phyloP scores from a whole-genome alignment of 2,113 vertebrate species.

The Eulemur rufifrons region DNA sequence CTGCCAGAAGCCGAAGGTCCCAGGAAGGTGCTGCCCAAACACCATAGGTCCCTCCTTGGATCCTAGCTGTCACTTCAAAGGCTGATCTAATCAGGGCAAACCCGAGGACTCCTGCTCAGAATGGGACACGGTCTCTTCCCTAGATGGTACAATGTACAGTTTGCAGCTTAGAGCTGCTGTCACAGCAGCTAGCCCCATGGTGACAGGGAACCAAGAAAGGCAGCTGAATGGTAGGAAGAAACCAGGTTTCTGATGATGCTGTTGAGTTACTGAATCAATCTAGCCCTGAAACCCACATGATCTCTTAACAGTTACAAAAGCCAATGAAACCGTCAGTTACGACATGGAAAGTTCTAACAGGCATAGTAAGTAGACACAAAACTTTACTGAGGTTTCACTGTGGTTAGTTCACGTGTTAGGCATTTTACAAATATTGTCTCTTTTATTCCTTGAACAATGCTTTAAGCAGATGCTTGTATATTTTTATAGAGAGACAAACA shows the following conservation, averaged over 20 bases:
- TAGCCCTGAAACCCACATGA: not conserved
- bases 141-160: fast-evolving
- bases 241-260: not conserved
- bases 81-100: not conserved
- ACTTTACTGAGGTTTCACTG: fast-evolving
- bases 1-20: too few relatives aligned
- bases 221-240: fast-evolving
- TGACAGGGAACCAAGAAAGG: not conserved
- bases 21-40: too few relatives aligned
- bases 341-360: not conserved
- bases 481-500: not conserved
- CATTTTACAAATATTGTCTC: not conserved
- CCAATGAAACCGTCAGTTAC: not conserved
- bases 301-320: fast-evolving
- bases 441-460: not conserved
- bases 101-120: not conserved
- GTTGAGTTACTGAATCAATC: not conserved
- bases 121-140: fast-evolving
- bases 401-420: fast-evolving
- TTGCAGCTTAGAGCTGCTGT: fast-evolving
- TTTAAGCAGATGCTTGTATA: fast-evolving
- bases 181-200: not conserved
- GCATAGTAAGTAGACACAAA: fast-evolving
- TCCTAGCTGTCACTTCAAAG: not conserved
- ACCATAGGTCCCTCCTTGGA: too few relatives aligned